Evolutionary conservation across 2,888 invertebrate species (phyloP), one percentile per base, ranked within the genome.

Genomic region (Exephanes ischioxanthus): DNA sequence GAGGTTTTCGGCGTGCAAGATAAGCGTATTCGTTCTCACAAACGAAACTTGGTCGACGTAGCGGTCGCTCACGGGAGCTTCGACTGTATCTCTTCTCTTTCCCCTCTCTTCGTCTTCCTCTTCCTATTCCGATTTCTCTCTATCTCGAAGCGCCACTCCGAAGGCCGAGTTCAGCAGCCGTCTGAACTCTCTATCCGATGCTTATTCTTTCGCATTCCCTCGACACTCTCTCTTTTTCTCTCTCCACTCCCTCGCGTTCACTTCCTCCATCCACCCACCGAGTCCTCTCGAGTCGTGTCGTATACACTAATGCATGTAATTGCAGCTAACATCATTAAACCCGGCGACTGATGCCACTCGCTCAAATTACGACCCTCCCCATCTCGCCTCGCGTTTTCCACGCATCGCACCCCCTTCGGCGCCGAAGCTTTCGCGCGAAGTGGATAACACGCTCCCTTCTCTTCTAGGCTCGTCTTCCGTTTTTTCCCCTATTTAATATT

Each of bases 271-370:
- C 68, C 58, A 71, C 63, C 73, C 78, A 55, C 48, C 76, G 71
- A 76, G 81, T 70, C 63, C 91, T 90, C 89, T 91, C 91, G 89
- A 41, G 41, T 88, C 90, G 87, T 90, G 89, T 90, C 90, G 91
- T 16, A 45, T 45, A 45, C 91, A 91, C 92, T 92, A 93, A 93
- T 92, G 92, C 92, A 93, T 92, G 92, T 93, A 93, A 93, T 93
- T 93, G 92, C 91, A 92, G 90, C 91, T 93, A 93, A 94, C 92
- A 90, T 92, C 91, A 93, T 94, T 93, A 93, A 92, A 92, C 90
- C 89, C 90, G 89, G 88, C 92, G 92, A 91, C 92, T 92, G 92
- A 93, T 92, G 90, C 89, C 89, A 91, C 92, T 91, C 92, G 89
- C 90, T 91, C 90, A 91, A 92, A 91, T 92, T 91, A 88, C 90